Evolutionary conservation across 2,113 vertebrate genomes (phyloP).

Genomic region (Campylorhamphus procurvoides): DNA sequence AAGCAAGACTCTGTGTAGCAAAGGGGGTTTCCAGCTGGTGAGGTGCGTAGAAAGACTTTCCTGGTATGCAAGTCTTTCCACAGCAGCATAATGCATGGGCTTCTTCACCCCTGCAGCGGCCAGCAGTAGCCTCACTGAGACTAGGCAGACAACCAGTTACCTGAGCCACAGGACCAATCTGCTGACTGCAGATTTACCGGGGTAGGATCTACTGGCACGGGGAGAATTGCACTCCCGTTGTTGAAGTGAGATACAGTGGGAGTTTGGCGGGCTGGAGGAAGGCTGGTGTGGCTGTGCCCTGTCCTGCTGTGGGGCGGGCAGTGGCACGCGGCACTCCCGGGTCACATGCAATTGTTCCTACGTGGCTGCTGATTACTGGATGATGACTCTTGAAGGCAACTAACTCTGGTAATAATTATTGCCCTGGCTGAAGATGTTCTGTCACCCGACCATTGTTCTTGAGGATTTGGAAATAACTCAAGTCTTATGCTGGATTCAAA

Average conservation of each 20-base stretch:
- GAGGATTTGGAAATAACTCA: background rate
- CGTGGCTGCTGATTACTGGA: background rate
- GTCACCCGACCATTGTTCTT: background rate
- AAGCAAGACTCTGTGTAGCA: background rate
- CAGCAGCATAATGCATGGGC: background rate
- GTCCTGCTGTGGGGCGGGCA: background rate
- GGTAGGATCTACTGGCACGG: background rate
- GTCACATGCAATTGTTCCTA: background rate
- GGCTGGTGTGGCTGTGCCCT: background rate
- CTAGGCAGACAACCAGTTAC: background rate
- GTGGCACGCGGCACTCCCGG: fast-evolving
- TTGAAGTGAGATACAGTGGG: background rate
- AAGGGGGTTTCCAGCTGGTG: background rate
- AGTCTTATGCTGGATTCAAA: background rate
- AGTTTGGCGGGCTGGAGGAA: background rate
- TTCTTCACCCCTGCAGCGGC: background rate
- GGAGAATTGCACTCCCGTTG: background rate
- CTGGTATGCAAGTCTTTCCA: background rate
- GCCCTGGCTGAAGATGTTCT: background rate
- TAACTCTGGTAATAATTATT: background rate
- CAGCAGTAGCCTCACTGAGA: background rate
- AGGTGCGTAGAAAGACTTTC: background rate
- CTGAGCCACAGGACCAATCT: background rate
- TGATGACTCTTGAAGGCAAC: background rate
- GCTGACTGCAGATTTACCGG: background rate